Conservation (phyloP, 2,113 vertebrate species). For the Catharus bicknelli region DNA sequence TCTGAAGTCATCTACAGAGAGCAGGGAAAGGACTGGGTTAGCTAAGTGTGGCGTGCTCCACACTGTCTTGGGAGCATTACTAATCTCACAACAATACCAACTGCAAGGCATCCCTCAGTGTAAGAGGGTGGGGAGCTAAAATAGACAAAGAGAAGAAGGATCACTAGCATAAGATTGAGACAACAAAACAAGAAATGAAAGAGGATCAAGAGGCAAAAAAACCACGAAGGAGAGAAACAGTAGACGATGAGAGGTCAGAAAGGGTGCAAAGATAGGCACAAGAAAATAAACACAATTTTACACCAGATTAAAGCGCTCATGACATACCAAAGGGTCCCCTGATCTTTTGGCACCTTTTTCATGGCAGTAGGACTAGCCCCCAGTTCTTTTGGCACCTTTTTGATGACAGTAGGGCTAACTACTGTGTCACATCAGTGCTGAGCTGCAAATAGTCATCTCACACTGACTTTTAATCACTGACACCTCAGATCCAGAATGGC, state of each 20-base stretch:
- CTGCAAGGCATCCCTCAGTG: neutral
- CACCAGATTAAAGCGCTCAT: neutral
- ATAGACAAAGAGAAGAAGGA: neutral
- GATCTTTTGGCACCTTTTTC: neutral
- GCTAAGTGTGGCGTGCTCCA: neutral
- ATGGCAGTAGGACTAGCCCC: neutral
- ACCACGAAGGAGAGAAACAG: neutral
- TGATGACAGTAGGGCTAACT: neutral
- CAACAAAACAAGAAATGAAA: neutral
- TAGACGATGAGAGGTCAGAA: neutral
- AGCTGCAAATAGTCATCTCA: constrained; percentile 1
- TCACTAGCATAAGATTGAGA: neutral
- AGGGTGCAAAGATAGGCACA: neutral
- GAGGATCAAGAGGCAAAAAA: neutral
- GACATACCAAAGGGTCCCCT: neutral
- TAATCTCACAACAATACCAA: neutral
- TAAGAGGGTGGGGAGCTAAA: neutral
- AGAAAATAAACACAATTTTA: neutral
- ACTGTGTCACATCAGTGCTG: neutral
- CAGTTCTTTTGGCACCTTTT: neutral
- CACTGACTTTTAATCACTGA: neutral
- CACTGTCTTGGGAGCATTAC: neutral
- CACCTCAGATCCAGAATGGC: constrained; percentile 17
- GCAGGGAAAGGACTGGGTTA: neutral
- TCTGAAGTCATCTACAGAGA: neutral